These are phyloP conservation scores for Melinopterus prodromus DNA, from an alignment of 2,888 invertebrate species.

Conservation along the genomic window DNA sequence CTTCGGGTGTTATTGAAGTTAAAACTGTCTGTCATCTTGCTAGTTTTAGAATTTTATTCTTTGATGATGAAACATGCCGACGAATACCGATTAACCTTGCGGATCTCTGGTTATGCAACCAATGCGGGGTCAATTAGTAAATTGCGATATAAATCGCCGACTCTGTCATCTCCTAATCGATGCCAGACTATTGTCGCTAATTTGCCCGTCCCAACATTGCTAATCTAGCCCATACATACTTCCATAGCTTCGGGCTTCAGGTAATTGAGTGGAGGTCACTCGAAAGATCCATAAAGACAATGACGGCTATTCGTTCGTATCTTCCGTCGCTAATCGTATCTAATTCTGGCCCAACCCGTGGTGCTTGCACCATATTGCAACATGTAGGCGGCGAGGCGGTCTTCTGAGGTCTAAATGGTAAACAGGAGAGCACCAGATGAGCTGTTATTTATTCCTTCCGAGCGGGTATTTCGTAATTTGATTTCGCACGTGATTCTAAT, in stretches of 20 bases:
- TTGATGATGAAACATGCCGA: background rate
- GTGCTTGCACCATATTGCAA: background rate
- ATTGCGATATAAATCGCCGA: constrained; percentile 4
- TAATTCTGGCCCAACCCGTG: too few relatives aligned
- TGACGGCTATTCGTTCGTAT: background rate
- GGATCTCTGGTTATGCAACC: background rate
- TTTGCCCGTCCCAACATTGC: background rate
- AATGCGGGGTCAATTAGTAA: background rate
- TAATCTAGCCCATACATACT: background rate
- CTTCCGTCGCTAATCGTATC: background rate
- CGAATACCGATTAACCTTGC: background rate
- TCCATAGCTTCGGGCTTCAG: background rate
- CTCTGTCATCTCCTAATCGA: background rate
- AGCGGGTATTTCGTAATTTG: background rate
- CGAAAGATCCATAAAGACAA: background rate
- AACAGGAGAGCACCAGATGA: background rate
- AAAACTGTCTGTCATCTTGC: too few relatives aligned
- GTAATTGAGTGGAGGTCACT: constrained; percentile 4
- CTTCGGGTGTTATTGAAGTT: too few relatives aligned
- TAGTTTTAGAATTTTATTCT: too few relatives aligned
- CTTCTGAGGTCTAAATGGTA: background rate
- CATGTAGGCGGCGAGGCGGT: background rate
- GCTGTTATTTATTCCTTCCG: background rate
- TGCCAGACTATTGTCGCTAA: background rate
- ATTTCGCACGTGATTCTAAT: constrained; percentile 4